Evolutionary conservation across 2,888 invertebrate genomes (phyloP).

Genomic region (Caenorhabditis sp.): DNA sequence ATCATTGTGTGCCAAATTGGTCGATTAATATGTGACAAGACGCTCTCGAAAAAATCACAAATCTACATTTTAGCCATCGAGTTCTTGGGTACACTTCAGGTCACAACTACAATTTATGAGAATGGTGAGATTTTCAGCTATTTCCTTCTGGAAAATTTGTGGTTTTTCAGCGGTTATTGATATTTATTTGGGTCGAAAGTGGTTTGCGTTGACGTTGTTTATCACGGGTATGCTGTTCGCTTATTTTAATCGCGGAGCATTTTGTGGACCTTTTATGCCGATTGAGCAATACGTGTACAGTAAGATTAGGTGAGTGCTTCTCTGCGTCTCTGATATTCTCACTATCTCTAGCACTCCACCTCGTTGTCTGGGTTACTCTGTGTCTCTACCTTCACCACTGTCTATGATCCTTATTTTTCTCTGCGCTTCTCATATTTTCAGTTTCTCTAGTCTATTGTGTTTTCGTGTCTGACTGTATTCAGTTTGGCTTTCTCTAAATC

Average conservation of each 20-base stretch:
- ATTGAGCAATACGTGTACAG: conserved; percentile 41
- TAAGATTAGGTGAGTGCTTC: conserved; percentile 13
- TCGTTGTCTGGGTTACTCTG: too few relatives aligned
- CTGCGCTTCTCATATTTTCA: too few relatives aligned
- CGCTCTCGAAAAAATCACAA: conserved; percentile 27
- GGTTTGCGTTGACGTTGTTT: conserved; percentile 43
- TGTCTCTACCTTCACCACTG: too few relatives aligned
- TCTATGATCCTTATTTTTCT: too few relatives aligned
- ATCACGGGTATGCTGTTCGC: conserved; percentile 44
- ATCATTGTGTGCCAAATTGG: conserved; percentile 28
- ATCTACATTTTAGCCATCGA: conserved; percentile 41
- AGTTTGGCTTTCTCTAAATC: too few relatives aligned
- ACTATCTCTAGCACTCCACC: too few relatives aligned
- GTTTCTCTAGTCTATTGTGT: too few relatives aligned
- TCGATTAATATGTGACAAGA: conserved; percentile 26
- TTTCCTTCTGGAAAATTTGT: too few relatives aligned
- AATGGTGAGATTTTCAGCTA: conserved; percentile 49
- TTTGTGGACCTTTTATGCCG: conserved; percentile 39
- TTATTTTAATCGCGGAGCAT: conserved; percentile 36
- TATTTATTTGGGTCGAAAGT: conserved; percentile 41
- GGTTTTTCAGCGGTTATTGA: conserved; percentile 47
- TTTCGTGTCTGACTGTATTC: too few relatives aligned
- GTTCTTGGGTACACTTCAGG: conserved; percentile 44
- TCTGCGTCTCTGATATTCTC: background rate
- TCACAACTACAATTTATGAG: conserved; percentile 47